Conservation (phyloP, 2,113 vertebrate species). For the Clupea harengus region DNA sequence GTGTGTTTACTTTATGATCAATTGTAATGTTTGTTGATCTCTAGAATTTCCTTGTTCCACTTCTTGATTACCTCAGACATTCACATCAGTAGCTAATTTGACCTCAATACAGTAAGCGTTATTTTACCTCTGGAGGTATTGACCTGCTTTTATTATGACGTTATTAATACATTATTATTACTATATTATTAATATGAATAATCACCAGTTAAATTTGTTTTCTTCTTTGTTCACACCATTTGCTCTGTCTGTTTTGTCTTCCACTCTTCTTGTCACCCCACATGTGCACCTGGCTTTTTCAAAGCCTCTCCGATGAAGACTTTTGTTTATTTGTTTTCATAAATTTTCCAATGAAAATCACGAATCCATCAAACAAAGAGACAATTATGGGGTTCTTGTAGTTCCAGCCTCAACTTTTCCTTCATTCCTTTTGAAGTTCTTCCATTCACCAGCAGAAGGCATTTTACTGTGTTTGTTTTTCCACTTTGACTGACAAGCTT, state of each 20-base stretch:
- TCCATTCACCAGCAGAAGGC: constrained; percentile 28
- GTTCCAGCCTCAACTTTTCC: constrained; percentile 43
- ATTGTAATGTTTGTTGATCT: neutral
- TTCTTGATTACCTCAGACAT: neutral
- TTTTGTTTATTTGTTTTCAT: constrained; percentile 36
- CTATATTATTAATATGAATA: neutral
- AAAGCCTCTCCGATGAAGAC: neutral
- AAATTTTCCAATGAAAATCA: constrained; percentile 34
- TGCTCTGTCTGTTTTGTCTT: neutral
- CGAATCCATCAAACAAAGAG: constrained; percentile 50
- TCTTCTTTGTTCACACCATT: neutral
- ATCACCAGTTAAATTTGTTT: neutral
- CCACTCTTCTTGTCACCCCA: neutral
- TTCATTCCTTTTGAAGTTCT: constrained; percentile 50
- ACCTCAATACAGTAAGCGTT: neutral
- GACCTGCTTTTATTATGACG: neutral
- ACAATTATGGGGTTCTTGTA: constrained; percentile 49
- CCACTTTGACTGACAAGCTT: constrained; percentile 52
- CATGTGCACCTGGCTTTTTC: neutral
- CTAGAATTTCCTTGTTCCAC: neutral
- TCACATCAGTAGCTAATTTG: neutral
- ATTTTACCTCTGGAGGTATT: neutral
- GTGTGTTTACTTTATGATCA: neutral
- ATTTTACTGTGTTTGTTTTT: constrained; percentile 51
- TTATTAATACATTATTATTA: neutral